Evolutionary conservation across 2,888 invertebrate genomes (phyloP).

Genomic region (Diarsia dahlii): DNA sequence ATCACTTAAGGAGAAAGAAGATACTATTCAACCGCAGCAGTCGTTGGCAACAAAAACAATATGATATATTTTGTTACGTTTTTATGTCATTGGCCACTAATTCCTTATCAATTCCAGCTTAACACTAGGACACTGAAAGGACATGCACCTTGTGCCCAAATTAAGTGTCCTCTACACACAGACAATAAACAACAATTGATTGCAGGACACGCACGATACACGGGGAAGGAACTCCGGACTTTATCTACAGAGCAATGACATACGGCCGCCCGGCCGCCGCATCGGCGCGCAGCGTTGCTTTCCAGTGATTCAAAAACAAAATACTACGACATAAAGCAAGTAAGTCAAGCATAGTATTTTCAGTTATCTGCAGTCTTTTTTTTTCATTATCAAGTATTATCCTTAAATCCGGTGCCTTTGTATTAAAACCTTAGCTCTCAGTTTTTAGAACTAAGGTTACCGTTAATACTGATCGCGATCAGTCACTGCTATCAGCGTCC

Average conservation of each 20-base stretch:
- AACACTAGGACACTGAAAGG: not conserved
- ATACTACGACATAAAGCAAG: not conserved
- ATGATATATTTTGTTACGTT: not conserved
- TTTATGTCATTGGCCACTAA: not conserved
- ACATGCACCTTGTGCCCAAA: not conserved
- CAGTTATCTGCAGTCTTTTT: too few relatives aligned
- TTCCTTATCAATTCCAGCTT: not conserved
- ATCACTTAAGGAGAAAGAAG: rapidly evolving
- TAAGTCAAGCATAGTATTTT: too few relatives aligned
- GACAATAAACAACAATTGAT: not conserved
- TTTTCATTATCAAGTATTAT: too few relatives aligned
- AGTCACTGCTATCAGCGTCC: not conserved
- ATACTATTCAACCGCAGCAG: not conserved
- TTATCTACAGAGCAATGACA: slow-evolving; percentile 7
- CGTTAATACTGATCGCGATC: not conserved
- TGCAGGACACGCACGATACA: too few relatives aligned
- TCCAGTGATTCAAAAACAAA: not conserved
- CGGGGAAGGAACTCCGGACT: slow-evolving; percentile 10
- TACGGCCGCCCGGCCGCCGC: too few relatives aligned
- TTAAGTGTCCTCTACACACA: not conserved
- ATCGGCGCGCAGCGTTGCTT: too few relatives aligned
- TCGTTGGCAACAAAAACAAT: not conserved
- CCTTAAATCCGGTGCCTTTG: not conserved
- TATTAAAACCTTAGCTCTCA: not conserved
- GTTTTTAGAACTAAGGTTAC: not conserved